Evolutionary conservation across 2,113 vertebrate species (phyloP), one percentile per base, ranked within the genome.

Genomic region (Odocoileus virginianus): DNA sequence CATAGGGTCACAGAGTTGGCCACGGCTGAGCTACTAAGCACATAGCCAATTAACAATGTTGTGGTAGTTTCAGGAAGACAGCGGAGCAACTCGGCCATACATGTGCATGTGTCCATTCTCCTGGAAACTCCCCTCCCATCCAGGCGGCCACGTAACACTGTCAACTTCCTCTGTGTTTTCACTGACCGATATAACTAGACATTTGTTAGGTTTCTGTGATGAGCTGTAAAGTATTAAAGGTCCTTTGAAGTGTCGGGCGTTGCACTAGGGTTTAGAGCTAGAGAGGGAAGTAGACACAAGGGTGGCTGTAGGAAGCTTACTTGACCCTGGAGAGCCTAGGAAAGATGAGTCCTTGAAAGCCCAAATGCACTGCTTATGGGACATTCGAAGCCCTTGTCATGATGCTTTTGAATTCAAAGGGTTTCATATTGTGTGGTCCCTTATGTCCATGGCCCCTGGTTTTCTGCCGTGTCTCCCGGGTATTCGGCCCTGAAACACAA

Each of bases 151-250:
- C 12, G 7, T 3, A 76, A 25, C 23, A 27, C 40, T 76, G 71
- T 14, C 27, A 43, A 87, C 27, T 79, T 58, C 21, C 58, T 89
- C 81, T 85, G 50, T 91, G 64, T 82, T 78, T 94, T 55, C 25
- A n/a, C 74, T 92, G 54, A 95, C 19, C 94, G 79, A 78, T 28
- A 27, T 13, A 95, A 27, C 4, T 11, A 88, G 45, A 10, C 6
- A 60, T 88, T 89, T 94, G 19, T 74, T 87, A 67, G 19, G 55
- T 78, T 84, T 86, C 36, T 58, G 4, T n/a, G 71, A 91, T 61
- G 93, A 97, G 13, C 40, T 78, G 21, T 11, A 47, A 83, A 87
- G 17, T 40, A 81, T 13, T 74, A 50, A 85, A 7, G 19, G 52
- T 57, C 8, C 7, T 57, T 67, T 36, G 36, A 36, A 83, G 17